Evolutionary conservation across 2,797 vertebrate species (phyloP).

Genomic region (Poecile montanus): DNA sequence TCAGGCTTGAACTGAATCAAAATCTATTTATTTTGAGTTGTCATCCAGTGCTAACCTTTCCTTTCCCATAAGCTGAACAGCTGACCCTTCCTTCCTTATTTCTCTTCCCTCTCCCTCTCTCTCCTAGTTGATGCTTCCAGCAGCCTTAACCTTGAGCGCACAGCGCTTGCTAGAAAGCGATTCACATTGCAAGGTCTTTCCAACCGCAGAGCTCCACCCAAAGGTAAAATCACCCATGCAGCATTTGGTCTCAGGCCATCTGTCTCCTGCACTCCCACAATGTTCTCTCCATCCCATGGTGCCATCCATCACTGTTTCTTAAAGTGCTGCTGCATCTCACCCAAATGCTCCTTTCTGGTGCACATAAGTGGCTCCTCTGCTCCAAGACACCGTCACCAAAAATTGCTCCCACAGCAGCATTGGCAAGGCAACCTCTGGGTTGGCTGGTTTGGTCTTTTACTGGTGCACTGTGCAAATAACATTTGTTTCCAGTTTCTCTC

Average conservation of each 20-base stretch:
- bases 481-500: not conserved
- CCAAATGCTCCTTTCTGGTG: not conserved
- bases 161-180: conserved; percentile 90
- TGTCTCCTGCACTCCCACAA: conserved; percentile 47
- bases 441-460: not conserved
- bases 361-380: not conserved
- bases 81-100: conserved; percentile 74
- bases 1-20: conserved; percentile 48
- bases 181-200: conserved; percentile 95
- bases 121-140: conserved; percentile 85
- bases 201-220: conserved; percentile 90
- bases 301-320: conserved; percentile 40
- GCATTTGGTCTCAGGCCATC: conserved; percentile 55
- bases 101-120: conserved; percentile 77
- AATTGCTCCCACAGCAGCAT: not conserved
- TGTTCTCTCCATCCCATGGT: conserved; percentile 54
- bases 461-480: not conserved
- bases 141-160: conserved; percentile 84
- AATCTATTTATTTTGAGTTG: conserved; percentile 28
- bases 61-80: conserved; percentile 54
- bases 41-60: conserved; percentile 48
- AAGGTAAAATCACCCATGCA: conserved; percentile 84
- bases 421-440: not conserved
- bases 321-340: not conserved
- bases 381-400: not conserved